phyloP scores from a whole-genome alignment of 2,888 invertebrate species.

The Drosophila niveifrons region DNA sequence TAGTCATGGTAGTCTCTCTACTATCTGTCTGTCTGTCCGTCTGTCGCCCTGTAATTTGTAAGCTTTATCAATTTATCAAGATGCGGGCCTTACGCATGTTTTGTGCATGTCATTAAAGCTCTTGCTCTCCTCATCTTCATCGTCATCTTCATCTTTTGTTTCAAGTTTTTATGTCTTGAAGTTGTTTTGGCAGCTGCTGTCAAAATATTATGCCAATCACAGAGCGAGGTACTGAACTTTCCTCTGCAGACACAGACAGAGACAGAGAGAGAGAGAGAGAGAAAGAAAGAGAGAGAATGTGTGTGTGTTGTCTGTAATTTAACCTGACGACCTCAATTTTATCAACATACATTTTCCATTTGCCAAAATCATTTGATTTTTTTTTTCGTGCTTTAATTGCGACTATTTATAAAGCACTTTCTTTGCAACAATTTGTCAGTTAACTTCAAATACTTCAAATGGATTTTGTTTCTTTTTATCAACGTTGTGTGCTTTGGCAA shows the following conservation, averaged over 20 bases:
- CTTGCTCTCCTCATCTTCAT: background rate
- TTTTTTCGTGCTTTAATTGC: constrained; percentile 10
- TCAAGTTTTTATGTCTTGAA: constrained; percentile 22
- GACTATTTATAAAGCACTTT: constrained; percentile 19
- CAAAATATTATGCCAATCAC: constrained; percentile 57
- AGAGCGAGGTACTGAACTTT: background rate
- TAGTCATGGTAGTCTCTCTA: constrained; percentile 9
- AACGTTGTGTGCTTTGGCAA: constrained; percentile 55
- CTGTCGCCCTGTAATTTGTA: constrained; percentile 67
- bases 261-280: no score
- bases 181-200: constrained; percentile 68
- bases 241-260: background rate
- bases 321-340: constrained; percentile 6
- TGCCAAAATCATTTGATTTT: background rate
- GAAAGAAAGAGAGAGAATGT: background rate
- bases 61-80: constrained; percentile 75
- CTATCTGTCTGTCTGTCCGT: background rate
- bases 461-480: constrained; percentile 55
- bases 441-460: constrained; percentile 62
- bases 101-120: constrained; percentile 67
- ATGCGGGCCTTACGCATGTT: constrained; percentile 55
- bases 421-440: constrained; percentile 11
- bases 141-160: constrained; percentile 29
- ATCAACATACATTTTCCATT: constrained; percentile 7
- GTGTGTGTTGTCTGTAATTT: background rate